Percentiles rank a stretch among this genome's conserved stretches.
phyloP scores from a whole-genome alignment of 1,140 invertebrate genomes.

The Polypedilum vanderplanki region DNA sequence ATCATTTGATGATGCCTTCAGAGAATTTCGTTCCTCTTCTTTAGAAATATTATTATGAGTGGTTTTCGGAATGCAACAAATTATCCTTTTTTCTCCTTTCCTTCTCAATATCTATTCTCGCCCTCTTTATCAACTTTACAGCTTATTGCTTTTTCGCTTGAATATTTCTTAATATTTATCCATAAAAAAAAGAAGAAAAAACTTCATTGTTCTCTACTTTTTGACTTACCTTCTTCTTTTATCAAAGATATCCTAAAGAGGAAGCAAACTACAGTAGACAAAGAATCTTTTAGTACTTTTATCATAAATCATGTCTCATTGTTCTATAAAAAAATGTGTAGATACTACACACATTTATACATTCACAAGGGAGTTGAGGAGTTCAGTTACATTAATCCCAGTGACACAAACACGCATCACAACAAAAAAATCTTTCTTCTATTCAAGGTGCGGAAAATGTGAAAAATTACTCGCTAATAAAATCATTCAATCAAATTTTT shows the following conservation, averaged over 20 bases:
- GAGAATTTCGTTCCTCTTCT: not conserved
- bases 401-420: not conserved
- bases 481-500: not conserved
- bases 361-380: not conserved
- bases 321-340: not conserved
- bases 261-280: not conserved
- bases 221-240: not conserved
- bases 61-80: slow-evolving; percentile 14
- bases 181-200: not conserved
- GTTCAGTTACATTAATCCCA: slow-evolving; percentile 12
- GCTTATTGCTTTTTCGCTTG: slow-evolving; percentile 12
- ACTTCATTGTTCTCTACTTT: slow-evolving; percentile 16
- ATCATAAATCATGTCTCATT: slow-evolving; percentile 13
- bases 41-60: not conserved
- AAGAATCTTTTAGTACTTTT: slow-evolving; percentile 8
- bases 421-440: not conserved
- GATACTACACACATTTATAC: not conserved
- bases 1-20: not conserved
- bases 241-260: not conserved
- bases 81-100: not conserved
- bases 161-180: not conserved
- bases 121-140: slow-evolving; percentile 22
- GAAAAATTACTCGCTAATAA: too few species aligned
- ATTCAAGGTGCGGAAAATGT: too few species aligned
- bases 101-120: not conserved